A percentile compares a stretch with the other conserved stretches of the same genome.
Evolutionary conservation across 2,797 vertebrate genomes (phyloP).

Genomic region (Neostethus bicornis): DNA sequence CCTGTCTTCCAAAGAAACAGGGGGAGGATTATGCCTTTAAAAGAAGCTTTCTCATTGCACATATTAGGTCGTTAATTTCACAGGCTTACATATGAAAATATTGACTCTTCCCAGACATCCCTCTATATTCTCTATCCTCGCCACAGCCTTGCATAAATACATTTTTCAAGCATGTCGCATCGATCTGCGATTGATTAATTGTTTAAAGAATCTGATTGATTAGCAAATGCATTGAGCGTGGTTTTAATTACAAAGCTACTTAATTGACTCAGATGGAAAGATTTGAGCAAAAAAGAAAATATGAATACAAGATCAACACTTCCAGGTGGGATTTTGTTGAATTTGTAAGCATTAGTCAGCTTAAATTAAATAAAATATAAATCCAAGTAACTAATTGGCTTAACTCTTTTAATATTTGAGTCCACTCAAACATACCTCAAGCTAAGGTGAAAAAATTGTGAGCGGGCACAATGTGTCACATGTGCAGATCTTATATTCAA

Average conservation of each 20-base stretch:
- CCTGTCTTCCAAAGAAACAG: constrained; percentile 68
- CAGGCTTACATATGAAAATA: constrained; percentile 83
- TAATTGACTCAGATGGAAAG: constrained; percentile 64
- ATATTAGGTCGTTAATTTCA: constrained; percentile 83
- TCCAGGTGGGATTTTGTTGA: not conserved
- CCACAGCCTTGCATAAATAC: constrained; percentile 69
- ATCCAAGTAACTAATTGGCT: constrained; percentile 2
- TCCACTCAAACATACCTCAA: constrained; percentile 36
- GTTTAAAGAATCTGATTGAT: constrained; percentile 71
- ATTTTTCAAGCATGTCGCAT: constrained; percentile 67
- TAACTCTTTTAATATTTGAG: not conserved
- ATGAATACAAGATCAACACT: constrained; percentile 13
- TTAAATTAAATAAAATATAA: not conserved
- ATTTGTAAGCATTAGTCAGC: not conserved
- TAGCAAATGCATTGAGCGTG: constrained; percentile 71
- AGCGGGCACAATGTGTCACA: constrained; percentile 15
- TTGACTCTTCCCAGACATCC: constrained; percentile 81
- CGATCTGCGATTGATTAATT: constrained; percentile 74
- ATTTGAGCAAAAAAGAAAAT: constrained; percentile 12
- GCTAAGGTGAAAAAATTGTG: constrained; percentile 15
- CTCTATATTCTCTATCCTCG: constrained; percentile 64
- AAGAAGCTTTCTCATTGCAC: constrained; percentile 78
- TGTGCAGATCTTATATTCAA: constrained; percentile 33
- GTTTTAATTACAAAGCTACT: constrained; percentile 66
- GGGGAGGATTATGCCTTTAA: constrained; percentile 76